Base-by-base conservation (phyloP, 1,140 invertebrate species). In the Drosophila virilis region DNA sequence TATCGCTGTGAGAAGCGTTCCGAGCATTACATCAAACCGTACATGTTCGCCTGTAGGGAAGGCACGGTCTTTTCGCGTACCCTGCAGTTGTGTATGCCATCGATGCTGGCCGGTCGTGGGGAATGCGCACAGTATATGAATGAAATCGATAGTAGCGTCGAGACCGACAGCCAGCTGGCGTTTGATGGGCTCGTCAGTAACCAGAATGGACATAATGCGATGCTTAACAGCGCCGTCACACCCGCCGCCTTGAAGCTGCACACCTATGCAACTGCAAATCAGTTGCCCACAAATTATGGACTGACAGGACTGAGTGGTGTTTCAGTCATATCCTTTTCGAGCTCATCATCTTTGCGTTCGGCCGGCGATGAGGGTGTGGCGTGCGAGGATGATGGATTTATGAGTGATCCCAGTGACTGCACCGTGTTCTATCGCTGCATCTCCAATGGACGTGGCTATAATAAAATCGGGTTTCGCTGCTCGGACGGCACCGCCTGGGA, bases 401-500 rank as follows among this genome's bases (percentile, higher is more conserved):
- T 95, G 71, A 94, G 94, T 38, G 94, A 96, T 92, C 93, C 93
- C 40, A 92, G 93, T 69, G 94, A 97, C 84, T 97, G 96, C 83
- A 94, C 93, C 68, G 96, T 96, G 91, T 97, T 97, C 90, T 96
- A 96, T 83, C 94, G 96, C 92, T 97, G 96, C 92, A 95, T 97
- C 15, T 93, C 93, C 60, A 93, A 94, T 69, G 94, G 94, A 10
- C 90, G 93, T 13, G 94, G 93, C 59, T 96, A 93, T 71, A 94
- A 92, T 55, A 94, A 93, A 88, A 95, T 95, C 77, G 94, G 96
- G 77, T 97, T 95, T 92, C 93, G 93, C 9, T 97, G 96, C 85
- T 95, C 94, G 15, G 93, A 93, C 46, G 94, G 95, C 68, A 97
- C 96, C 8, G 94, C 96, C 66, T 97, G 95, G 95, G 96, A 97